These are phyloP conservation scores for Ancistrus triradiatus DNA, from an alignment of 2,113 vertebrate genomes.

Conservation along the genomic window DNA sequence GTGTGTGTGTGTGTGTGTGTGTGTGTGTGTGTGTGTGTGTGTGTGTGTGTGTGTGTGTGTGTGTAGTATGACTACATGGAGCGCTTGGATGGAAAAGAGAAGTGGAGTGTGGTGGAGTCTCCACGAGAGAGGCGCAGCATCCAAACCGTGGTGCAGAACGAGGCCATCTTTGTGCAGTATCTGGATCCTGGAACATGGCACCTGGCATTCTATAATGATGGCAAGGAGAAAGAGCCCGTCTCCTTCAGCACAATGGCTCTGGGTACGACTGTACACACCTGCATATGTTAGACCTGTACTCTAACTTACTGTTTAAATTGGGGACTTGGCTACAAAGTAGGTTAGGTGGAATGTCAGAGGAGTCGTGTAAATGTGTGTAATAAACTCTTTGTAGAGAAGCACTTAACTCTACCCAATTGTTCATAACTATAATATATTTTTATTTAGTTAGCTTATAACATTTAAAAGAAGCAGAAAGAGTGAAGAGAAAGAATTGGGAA, in stretches of 20 bases:
- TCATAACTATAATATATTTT: too few species aligned
- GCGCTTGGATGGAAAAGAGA: constrained; percentile 84
- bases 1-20: constrained; percentile 9
- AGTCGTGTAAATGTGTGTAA: too few species aligned
- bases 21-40: not conserved
- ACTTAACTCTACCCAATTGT: too few species aligned
- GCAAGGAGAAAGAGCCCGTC: constrained; percentile 82
- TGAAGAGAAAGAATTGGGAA: too few species aligned
- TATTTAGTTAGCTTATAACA: too few species aligned
- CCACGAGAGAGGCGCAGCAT: constrained; percentile 80
- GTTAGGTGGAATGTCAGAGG: too few species aligned
- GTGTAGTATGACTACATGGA: constrained; percentile 89
- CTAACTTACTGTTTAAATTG: not conserved
- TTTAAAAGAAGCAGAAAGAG: too few species aligned
- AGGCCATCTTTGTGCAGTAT: constrained; percentile 84
- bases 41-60: too few species aligned
- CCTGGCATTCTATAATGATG: constrained; percentile 86
- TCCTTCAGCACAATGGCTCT: constrained; percentile 80
- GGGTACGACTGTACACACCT: constrained; percentile 63
- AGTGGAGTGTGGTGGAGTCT: constrained; percentile 85
- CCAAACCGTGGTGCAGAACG: constrained; percentile 83
- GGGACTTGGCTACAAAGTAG: not conserved
- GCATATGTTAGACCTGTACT: constrained; percentile 2
- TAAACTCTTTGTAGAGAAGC: too few species aligned
- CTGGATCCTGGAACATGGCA: constrained; percentile 83